Conservation (phyloP, 2,113 vertebrate species). For the Mustelus asterias region DNA sequence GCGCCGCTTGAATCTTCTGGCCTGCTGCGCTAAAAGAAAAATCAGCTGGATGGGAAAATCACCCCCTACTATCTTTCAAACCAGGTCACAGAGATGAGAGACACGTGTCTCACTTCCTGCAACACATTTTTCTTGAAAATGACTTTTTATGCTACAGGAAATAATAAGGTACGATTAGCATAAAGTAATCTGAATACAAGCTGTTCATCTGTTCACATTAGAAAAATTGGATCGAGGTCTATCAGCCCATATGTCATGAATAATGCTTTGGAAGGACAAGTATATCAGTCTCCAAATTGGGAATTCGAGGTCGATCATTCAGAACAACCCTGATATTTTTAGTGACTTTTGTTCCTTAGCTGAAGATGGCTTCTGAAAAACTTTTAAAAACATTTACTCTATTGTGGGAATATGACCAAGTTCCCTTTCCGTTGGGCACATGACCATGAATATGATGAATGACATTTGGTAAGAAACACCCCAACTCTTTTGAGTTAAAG, state of each 20-base stretch:
- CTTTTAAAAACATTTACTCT: background rate
- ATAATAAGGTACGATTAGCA: background rate
- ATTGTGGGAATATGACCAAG: background rate
- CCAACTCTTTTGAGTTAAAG: background rate
- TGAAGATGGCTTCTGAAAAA: background rate
- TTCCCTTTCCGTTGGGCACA: background rate
- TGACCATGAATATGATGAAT: background rate
- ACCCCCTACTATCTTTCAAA: background rate
- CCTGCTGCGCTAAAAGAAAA: no score
- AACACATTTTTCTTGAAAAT: background rate
- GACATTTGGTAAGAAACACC: background rate
- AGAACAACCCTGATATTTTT: background rate
- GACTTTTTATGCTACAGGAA: background rate
- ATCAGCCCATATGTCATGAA: background rate
- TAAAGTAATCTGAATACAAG: slow-evolving; percentile 9
- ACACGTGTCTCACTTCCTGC: background rate
- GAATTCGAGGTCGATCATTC: background rate
- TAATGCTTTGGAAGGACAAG: background rate
- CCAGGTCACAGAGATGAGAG: background rate
- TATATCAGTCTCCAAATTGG: background rate
- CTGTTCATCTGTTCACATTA: background rate
- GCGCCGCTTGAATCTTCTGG: no score
- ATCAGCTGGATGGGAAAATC: no score
- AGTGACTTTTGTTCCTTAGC: background rate
- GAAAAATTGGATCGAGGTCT: background rate